Evolutionary conservation across 2,888 invertebrate genomes (phyloP), one percentile per base, ranked within the genome.

Genomic region (Phasia obesa): DNA sequence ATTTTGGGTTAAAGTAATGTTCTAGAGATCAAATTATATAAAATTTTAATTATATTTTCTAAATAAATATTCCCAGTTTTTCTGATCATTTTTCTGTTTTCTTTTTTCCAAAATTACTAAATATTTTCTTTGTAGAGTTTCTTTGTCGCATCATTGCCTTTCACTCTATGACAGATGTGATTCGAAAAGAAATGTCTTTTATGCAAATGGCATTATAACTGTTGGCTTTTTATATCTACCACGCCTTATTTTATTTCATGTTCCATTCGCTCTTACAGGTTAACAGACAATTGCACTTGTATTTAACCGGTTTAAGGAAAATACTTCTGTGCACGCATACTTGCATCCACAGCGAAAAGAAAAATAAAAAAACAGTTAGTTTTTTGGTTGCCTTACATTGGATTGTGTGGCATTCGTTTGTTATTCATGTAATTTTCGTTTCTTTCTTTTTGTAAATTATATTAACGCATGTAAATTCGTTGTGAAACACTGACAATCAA

Each of bases 111-210:
- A 42, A 3, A 42, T 7, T 13, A 15, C 11, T 3, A 4, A 38
- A 7, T 38, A 11, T 38, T 42, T 15, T 1, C 13, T 42, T 15
- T 42, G n/a, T n/a, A 42, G 38, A 42, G 38, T 4, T 13, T 42
- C 2, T 0, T 15, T 4, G 15, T n/a, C 2, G 31, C 11, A 23
- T n/a, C 4, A 19, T 13, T 27, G 31, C 4, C 17, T 42, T 42
- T 42, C 11, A 13, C 15, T 11, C 38, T 42, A 5, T 4, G 15
- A 19, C n/a, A n/a, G n/a, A 2, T 21, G 31, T 19, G 31, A 71
- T 51, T 64, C 59, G 81, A 65, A 70, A 82, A 77, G 73, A 80
- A 84, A 85, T 75, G 77, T 71, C 59, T 75, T 84, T 82, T 84
- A 80, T 84, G 82, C 71, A 85, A 84, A 80, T 82, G 76, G 42